A percentile compares a stretch with the other conserved stretches of the same genome.
These are phyloP conservation scores for Antigone vipio DNA, from an alignment of 2,113 vertebrate species.

Conservation along the genomic window DNA sequence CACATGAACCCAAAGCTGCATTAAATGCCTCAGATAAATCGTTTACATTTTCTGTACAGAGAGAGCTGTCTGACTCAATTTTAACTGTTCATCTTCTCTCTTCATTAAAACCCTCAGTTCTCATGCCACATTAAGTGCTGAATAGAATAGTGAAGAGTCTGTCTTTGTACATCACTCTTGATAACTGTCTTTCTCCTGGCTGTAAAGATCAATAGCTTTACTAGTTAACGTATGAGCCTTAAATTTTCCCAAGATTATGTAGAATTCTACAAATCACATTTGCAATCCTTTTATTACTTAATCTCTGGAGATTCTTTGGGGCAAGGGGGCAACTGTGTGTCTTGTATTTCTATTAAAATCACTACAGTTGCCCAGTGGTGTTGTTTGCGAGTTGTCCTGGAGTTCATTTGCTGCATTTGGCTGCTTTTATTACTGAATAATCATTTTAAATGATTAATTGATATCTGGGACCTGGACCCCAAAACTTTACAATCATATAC, in stretches of 20 bases:
- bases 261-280: neutral
- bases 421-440: neutral
- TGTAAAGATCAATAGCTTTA: neutral
- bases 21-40: neutral
- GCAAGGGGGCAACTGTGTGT: rapidly evolving
- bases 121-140: neutral
- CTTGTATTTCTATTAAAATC: neutral
- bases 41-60: neutral
- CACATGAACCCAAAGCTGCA: neutral
- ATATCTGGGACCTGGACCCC: neutral
- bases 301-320: neutral
- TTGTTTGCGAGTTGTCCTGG: neutral
- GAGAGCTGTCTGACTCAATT: neutral
- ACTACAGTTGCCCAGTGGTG: neutral
- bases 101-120: neutral
- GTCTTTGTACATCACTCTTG: neutral
- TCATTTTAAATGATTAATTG: neutral
- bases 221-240: neutral
- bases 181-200: neutral
- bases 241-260: neutral
- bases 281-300: neutral
- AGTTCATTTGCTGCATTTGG: neutral
- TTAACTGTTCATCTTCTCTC: neutral
- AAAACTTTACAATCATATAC: neutral
- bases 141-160: neutral